phyloP scores from a whole-genome alignment of 2,888 invertebrate genomes.

The Reticulitermes lucifugus region DNA sequence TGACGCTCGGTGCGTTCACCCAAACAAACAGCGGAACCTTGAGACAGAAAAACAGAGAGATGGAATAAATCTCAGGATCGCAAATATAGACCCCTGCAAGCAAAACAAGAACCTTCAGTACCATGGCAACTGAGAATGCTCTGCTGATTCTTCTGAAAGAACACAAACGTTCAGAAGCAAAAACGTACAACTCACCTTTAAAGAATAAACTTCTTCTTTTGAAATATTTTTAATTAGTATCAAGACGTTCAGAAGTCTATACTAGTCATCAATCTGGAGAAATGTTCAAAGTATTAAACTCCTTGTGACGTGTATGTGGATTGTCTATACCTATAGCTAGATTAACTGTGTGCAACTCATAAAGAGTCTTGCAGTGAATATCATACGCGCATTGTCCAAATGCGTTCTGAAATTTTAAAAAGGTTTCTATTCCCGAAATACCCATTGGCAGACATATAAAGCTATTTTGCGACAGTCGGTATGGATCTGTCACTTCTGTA shows the following conservation, averaged over 20 bases:
- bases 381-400: no score
- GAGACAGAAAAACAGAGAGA: slow-evolving; percentile 5
- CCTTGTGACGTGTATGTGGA: no score
- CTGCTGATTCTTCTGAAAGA: background rate
- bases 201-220: background rate
- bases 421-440: no score
- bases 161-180: background rate
- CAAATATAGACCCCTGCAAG: slow-evolving; percentile 9
- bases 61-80: slow-evolving; percentile 1
- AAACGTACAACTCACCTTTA: slow-evolving; percentile 2
- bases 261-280: no score
- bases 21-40: slow-evolving; percentile 17
- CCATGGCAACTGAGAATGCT: background rate
- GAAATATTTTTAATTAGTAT: background rate
- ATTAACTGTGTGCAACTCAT: no score
- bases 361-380: no score
- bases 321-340: no score
- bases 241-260: background rate
- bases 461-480: no score
- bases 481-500: no score
- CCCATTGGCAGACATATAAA: no score
- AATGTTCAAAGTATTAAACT: no score
- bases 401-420: no score
- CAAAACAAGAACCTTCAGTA: background rate
- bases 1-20: background rate